Evolutionary conservation across 2,797 vertebrate species (phyloP), one percentile per base, ranked within the genome.

Genomic region (Amniataba percoides): DNA sequence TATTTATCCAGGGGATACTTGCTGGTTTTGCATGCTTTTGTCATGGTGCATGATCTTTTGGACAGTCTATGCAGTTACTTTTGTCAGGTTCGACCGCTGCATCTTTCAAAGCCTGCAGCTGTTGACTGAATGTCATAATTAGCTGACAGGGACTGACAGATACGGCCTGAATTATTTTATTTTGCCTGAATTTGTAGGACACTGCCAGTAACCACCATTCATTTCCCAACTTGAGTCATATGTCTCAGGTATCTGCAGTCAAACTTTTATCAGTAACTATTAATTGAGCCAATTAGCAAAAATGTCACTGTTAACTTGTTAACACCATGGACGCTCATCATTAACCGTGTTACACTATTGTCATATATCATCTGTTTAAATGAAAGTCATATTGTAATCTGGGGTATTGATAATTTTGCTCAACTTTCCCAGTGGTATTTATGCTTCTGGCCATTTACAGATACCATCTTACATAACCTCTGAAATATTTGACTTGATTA

Each of bases 1-100:
- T 83, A 62, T 80, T 87, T 80, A 73, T 78, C 70, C 52, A 55
- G 55, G 57, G 70, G 82, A 52, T 75, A 19, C 55, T 53, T 67
- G 21, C 62, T 81, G 64, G 79, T 79, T 67, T 34, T 56, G 58
- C 16, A n/a, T 66, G 59, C 16, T 46, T 25, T 70, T 77, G 42
- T 65, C 18, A 77, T 36, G 7, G 34, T 56, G 58, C 16, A n/a
- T 66, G 59, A 16, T 46, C 31, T 70, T 75, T 49, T 65, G n/a
- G 77, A 45, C 43, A 67, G 23, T n/a, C 40, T 63, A 21, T n/a
- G 51, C 9, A 39, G 31, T 79, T 72, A 57, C 49, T 60, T 21
- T 74, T 71, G 71, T 48, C 15, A 7, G 52, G 7, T 45, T 62
- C 52, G 57, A n/a, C 12, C 40, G 55, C 49, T 74, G 13, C 14